Conservation (phyloP, 35 echinoderm and acorn worm genomes). For the Strongylocentrotus purpuratus region DNA sequence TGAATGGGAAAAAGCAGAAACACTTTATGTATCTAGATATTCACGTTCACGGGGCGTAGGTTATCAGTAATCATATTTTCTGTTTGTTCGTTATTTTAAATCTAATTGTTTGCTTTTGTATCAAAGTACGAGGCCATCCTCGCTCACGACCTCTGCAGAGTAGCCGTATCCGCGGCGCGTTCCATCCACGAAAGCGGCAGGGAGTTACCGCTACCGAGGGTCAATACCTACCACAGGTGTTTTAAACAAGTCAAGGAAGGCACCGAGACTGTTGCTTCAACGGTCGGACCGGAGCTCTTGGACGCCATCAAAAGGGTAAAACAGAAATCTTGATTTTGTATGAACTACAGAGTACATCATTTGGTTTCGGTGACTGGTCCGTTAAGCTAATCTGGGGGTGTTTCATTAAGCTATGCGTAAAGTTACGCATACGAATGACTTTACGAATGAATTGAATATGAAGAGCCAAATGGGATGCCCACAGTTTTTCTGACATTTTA, state of each 20-base stretch:
- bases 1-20: no score
- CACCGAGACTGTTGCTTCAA: not conserved
- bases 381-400: no score
- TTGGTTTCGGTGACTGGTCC: no score
- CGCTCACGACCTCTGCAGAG: not conserved
- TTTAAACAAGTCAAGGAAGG: not conserved
- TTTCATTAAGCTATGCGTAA: no score
- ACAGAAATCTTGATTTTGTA: not conserved
- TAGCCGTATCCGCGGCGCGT: not conserved
- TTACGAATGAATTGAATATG: no score
- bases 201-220: not conserved
- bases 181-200: not conserved
- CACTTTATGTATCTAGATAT: no score
- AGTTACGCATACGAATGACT: no score
- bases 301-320: conserved; percentile 1
- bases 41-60: no score
- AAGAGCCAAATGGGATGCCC: no score
- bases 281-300: not conserved
- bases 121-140: conserved; percentile 33
- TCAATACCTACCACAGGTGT: not conserved
- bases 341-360: not conserved
- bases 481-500: no score
- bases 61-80: no score
- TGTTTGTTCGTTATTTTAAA: no score
- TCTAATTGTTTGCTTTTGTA: not conserved